phyloP scores from a whole-genome alignment of 2,888 invertebrate genomes.

The Minunthozetes semirufus region DNA sequence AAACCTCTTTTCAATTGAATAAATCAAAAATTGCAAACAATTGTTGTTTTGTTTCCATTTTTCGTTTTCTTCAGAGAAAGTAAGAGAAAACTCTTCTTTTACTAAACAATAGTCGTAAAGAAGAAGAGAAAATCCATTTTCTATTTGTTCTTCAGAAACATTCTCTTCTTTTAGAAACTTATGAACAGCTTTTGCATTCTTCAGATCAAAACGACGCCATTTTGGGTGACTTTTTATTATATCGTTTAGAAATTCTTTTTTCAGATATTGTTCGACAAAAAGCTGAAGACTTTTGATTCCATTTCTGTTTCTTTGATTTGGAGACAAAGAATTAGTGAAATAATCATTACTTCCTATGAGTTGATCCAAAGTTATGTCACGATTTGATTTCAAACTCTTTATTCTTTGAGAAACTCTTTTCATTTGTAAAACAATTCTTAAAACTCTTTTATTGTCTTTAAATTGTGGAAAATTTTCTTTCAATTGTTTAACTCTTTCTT shows the following conservation, averaged over 20 bases:
- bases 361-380: too few species aligned
- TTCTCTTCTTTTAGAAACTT: not conserved
- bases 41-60: not conserved
- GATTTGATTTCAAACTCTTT: too few species aligned
- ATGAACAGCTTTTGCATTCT: not conserved
- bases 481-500: too few species aligned
- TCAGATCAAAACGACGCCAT: not conserved
- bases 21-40: not conserved
- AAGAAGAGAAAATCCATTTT: not conserved
- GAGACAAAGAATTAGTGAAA: not conserved
- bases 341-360: too few species aligned
- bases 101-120: not conserved
- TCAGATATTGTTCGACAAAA: not conserved
- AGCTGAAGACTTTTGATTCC: not conserved
- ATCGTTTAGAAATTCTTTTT: not conserved
- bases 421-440: too few species aligned
- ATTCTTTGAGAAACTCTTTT: too few species aligned
- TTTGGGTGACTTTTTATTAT: not conserved
- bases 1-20: constrained; percentile 1
- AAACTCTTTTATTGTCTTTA: too few species aligned
- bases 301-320: not conserved
- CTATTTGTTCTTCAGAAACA: not conserved
- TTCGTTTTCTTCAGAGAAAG: not conserved
- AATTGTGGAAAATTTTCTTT: too few species aligned
- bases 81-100: not conserved